Conservation (phyloP, 2,888 invertebrate species). For the Cheilosia pagana region DNA sequence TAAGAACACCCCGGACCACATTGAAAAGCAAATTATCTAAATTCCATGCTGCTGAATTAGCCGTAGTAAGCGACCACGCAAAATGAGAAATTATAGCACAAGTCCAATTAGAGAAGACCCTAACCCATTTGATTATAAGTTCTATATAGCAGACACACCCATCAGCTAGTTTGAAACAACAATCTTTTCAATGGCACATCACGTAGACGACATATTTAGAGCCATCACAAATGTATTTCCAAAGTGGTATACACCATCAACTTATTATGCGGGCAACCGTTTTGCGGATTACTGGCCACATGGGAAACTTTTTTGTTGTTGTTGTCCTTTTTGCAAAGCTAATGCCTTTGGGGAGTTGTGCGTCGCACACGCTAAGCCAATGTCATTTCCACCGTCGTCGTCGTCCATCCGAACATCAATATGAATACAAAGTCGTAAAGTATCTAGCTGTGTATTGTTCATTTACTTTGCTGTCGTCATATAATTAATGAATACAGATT, state of each 20-base stretch:
- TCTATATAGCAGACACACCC: not conserved
- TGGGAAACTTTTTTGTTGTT: slow-evolving; percentile 26
- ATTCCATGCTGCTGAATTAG: no score
- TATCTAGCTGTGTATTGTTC: not conserved
- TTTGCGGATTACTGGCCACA: slow-evolving; percentile 24
- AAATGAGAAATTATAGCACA: no score
- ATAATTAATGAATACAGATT: slow-evolving; percentile 44
- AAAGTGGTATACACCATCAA: slow-evolving; percentile 1
- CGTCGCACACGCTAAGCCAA: not conserved
- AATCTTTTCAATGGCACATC: not conserved
- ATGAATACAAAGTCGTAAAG: not conserved
- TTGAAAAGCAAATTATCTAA: no score
- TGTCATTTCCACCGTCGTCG: not conserved
- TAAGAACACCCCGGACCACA: no score
- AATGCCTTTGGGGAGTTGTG: slow-evolving; percentile 7
- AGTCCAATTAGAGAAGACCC: no score
- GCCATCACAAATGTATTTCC: not conserved
- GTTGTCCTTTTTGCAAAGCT: not conserved
- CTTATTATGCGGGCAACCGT: slow-evolving; percentile 29
- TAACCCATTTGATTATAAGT: no score
- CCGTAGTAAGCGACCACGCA: no score
- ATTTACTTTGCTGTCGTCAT: not conserved
- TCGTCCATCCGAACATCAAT: not conserved
- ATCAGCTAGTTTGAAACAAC: not conserved
- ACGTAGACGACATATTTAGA: not conserved